A percentile compares a stretch with the other conserved stretches of the same genome.
Conservation (phyloP, 2,888 invertebrate genomes). For the Sicus ferrugineus region DNA sequence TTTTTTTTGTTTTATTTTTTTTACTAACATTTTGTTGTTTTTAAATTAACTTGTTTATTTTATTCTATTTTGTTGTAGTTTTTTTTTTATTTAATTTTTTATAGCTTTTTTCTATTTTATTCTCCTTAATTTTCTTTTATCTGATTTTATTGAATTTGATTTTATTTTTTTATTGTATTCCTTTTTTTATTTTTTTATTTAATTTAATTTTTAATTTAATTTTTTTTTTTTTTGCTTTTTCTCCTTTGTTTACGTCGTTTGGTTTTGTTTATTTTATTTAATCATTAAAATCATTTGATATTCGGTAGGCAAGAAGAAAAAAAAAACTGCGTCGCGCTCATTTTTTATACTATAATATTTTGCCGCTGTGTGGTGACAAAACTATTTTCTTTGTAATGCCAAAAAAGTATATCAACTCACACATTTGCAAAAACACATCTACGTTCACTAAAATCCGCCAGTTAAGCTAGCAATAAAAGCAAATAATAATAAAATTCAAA, state of each 20-base stretch:
- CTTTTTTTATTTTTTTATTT: conserved; percentile 5
- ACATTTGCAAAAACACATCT: neutral
- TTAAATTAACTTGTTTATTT: neutral
- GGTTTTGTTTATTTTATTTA: conserved; percentile 3
- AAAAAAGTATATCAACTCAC: neutral
- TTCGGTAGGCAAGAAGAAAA: neutral
- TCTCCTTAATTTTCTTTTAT: too few species aligned
- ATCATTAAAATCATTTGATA: neutral
- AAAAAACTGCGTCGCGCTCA: neutral
- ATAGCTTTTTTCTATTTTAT: neutral
- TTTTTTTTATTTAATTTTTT: neutral
- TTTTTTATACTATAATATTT: neutral
- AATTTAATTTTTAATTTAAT: neutral
- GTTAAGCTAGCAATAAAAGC: too few species aligned
- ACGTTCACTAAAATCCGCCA: too few species aligned
- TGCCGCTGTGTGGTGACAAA: conserved; percentile 3
- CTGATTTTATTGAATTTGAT: conserved; percentile 35
- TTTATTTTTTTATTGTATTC: conserved; percentile 37
- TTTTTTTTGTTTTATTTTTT: neutral
- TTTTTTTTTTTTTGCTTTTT: neutral
- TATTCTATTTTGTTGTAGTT: neutral
- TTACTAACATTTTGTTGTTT: neutral
- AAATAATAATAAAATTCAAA: neutral
- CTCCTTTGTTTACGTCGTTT: neutral
- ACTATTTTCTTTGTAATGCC: conserved; percentile 14